phyloP scores from a whole-genome alignment of 2,113 vertebrate genomes.

The Lepidothrix coronata region DNA sequence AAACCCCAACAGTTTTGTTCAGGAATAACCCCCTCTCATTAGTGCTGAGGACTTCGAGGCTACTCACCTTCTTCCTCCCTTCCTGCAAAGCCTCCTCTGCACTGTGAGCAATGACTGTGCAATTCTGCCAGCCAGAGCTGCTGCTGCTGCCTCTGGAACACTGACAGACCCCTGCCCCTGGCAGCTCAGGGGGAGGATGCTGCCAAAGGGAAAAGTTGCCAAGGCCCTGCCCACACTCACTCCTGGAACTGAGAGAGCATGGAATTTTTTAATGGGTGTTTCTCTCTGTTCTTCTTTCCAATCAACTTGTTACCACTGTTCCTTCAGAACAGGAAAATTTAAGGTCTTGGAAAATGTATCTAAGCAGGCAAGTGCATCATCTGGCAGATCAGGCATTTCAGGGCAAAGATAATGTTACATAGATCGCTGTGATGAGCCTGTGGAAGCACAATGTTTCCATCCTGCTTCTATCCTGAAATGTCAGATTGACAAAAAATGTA shows the following conservation, averaged over 20 bases:
- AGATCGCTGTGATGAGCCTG: background rate
- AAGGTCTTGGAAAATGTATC: constrained; percentile 14
- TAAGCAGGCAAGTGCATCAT: constrained; percentile 15
- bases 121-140: background rate
- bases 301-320: background rate
- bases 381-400: constrained; percentile 13
- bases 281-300: constrained; percentile 35
- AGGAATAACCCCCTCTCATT: background rate
- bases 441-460: background rate
- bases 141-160: background rate
- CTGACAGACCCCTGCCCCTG: background rate
- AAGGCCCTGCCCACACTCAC: background rate
- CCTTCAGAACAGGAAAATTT: constrained; percentile 19
- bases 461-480: background rate
- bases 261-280: background rate
- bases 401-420: background rate
- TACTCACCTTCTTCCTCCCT: background rate
- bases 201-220: background rate
- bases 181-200: background rate
- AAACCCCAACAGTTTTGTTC: background rate
- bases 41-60: background rate
- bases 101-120: background rate
- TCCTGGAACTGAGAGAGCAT: background rate
- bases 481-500: background rate
- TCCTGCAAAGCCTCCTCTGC: background rate